A percentile compares a stretch with the other conserved stretches of the same genome.
phyloP scores from a whole-genome alignment of 2,888 invertebrate species.

The Erynnis tages region DNA sequence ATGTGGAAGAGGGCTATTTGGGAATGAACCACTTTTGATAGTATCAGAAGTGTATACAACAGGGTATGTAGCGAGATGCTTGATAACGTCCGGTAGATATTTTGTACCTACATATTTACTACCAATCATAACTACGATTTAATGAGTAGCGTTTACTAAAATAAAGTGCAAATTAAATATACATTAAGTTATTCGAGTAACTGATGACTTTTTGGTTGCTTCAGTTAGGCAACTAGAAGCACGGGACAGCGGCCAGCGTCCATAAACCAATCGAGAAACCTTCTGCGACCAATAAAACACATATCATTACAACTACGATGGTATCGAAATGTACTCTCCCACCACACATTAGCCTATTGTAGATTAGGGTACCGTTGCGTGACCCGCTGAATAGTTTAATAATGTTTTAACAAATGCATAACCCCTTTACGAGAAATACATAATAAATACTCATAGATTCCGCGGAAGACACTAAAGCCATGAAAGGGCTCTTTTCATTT shows the following conservation, averaged over 20 bases:
- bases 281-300: conserved; percentile 55
- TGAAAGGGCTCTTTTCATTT: no score
- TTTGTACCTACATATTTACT: conserved; percentile 1
- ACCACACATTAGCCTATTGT: conserved; percentile 41
- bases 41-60: conserved; percentile 5
- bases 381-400: no score
- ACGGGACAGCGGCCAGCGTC: conserved; percentile 66
- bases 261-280: conserved; percentile 61
- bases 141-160: conserved; percentile 55
- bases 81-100: conserved; percentile 13
- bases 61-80: conserved; percentile 9
- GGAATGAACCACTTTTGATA: conserved; percentile 28
- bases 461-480: no score
- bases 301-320: conserved; percentile 44
- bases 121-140: conserved; percentile 21
- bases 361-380: no score
- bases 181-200: conserved; percentile 36
- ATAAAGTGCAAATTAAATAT: conserved; percentile 31
- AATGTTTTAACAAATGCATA: no score
- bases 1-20: conserved; percentile 37
- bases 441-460: no score
- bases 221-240: conserved; percentile 79
- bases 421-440: no score
- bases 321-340: conserved; percentile 39
- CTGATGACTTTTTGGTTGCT: conserved; percentile 49